Evolutionary conservation across 1,140 invertebrate genomes (phyloP).

Genomic region (Trichogramma pretiosum): DNA sequence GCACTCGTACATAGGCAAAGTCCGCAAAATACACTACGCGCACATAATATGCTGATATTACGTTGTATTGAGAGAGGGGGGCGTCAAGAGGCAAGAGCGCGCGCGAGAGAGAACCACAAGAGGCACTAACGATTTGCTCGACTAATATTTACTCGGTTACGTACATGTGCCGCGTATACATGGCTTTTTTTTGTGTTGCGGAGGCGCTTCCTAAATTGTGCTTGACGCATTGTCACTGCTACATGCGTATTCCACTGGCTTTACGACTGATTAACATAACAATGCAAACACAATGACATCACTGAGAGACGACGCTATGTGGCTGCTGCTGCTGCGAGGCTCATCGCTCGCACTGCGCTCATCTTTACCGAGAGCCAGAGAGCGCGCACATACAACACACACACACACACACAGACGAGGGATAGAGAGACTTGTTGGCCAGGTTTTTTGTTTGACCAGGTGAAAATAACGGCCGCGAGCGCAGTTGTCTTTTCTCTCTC

Average conservation of each 20-base stretch:
- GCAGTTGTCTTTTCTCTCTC: too few species aligned
- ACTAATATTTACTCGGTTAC: conserved; percentile 38
- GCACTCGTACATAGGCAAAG: too few species aligned
- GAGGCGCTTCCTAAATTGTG: conserved; percentile 45
- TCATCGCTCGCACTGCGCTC: too few species aligned
- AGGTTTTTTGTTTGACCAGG: conserved; percentile 41
- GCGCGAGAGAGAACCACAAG: conserved; percentile 6
- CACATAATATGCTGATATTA: too few species aligned
- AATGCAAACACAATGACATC: conserved; percentile 45
- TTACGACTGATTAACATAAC: conserved; percentile 43
- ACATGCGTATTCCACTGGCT: too few species aligned
- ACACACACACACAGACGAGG: background rate
- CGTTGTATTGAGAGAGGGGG: too few species aligned
- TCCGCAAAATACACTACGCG: too few species aligned
- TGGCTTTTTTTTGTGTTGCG: conserved; percentile 25
- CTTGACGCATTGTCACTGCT: conserved; percentile 42
- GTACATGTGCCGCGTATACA: too few species aligned
- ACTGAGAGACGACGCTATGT: background rate
- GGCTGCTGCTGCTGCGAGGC: too few species aligned
- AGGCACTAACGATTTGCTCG: conserved; percentile 36
- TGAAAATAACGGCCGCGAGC: conserved; percentile 36
- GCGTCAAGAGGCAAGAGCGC: too few species aligned
- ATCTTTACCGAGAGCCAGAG: too few species aligned
- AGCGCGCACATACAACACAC: too few species aligned
- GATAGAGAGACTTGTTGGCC: conserved; percentile 21